Evolutionary conservation across 2,797 vertebrate species (phyloP).

Genomic region (Enteromius thamalakanensis): DNA sequence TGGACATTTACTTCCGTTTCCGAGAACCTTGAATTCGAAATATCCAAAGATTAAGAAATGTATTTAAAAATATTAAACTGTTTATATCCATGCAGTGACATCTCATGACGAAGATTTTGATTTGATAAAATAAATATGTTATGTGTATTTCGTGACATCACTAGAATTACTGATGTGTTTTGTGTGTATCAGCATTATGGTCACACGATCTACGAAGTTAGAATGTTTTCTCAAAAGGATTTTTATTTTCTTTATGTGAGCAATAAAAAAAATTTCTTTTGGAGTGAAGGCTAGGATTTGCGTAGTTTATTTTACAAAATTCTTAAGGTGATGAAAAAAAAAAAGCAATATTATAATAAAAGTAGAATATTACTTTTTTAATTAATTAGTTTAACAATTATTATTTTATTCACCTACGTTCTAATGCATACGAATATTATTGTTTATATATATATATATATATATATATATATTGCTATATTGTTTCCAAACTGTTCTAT

Average conservation of each 20-base stretch:
- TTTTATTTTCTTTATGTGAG: not conserved
- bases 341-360: not conserved
- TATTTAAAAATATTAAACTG: not conserved
- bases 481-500: not conserved
- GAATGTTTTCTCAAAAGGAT: not conserved
- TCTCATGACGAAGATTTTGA: too few species aligned
- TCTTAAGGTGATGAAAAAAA: not conserved
- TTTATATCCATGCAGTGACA: not conserved
- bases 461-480: too few species aligned
- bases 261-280: not conserved
- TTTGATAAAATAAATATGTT: not conserved
- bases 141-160: not conserved
- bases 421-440: not conserved
- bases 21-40: not conserved
- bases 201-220: not conserved
- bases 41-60: not conserved
- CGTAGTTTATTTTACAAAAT: not conserved
- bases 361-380: not conserved
- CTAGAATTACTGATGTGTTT: not conserved
- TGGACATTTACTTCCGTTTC: slow-evolving; percentile 43
- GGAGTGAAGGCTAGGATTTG: not conserved
- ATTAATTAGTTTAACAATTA: not conserved
- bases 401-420: not conserved
- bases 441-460: too few species aligned
- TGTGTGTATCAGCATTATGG: not conserved